These are phyloP conservation scores for Pseudonaja textilis DNA, from an alignment of 2,113 vertebrate genomes.

Conservation along the genomic window DNA sequence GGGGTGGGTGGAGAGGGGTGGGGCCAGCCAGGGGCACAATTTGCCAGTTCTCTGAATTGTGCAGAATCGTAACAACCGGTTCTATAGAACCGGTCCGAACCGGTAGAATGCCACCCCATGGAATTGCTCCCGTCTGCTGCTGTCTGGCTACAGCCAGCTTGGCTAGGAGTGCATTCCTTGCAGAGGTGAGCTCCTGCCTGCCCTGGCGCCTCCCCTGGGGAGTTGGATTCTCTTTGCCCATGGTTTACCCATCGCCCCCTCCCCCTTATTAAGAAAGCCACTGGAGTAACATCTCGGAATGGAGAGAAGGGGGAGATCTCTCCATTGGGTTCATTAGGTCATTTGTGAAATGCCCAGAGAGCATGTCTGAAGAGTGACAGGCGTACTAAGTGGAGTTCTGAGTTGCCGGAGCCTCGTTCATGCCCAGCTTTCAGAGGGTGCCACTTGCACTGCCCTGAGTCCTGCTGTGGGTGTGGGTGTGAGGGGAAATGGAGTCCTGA, in stretches of 20 bases:
- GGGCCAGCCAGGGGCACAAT: too few species aligned
- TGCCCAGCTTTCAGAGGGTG: neutral
- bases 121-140: neutral
- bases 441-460: neutral
- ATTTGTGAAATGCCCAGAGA: neutral
- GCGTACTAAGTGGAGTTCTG: neutral
- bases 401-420: neutral
- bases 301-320: neutral
- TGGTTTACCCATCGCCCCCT: fast-evolving
- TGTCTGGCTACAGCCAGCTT: neutral
- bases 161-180: neutral
- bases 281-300: neutral
- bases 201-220: neutral
- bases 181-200: neutral
- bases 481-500: neutral
- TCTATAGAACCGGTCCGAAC: too few species aligned
- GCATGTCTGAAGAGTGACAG: neutral
- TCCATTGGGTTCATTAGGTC: neutral
- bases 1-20: too few species aligned
- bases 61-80: too few species aligned
- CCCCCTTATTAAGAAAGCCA: neutral
- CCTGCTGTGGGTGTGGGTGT: neutral
- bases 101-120: too few species aligned
- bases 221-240: neutral
- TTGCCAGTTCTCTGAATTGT: too few species aligned